Evolutionary conservation across 2,113 vertebrate species (phyloP).

Genomic region (Calonectris borealis): DNA sequence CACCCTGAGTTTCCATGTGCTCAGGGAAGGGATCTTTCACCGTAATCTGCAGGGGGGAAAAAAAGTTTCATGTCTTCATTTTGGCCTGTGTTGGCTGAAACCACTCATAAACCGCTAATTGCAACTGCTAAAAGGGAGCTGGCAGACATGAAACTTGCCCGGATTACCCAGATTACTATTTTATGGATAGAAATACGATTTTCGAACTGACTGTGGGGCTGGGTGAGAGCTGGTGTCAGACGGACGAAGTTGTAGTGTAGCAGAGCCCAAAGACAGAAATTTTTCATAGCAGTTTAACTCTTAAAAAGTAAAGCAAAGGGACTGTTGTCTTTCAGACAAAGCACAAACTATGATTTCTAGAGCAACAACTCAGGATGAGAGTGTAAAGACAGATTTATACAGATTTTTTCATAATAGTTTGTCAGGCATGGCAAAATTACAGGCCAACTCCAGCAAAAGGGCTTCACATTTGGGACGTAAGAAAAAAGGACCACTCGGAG

Average conservation of each 20-base stretch:
- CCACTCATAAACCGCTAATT: neutral
- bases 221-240: neutral
- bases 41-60: neutral
- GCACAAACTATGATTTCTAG: neutral
- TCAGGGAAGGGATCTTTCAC: neutral
- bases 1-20: neutral
- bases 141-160: neutral
- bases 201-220: neutral
- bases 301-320: neutral
- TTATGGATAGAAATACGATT: neutral
- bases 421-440: neutral
- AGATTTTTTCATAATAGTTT: neutral
- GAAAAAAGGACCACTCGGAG: neutral
- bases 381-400: neutral
- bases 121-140: neutral
- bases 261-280: neutral
- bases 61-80: neutral
- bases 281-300: neutral
- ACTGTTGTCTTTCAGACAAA: neutral
- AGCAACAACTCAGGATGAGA: neutral
- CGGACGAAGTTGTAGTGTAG: neutral
- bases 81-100: neutral
- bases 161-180: neutral
- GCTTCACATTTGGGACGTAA: neutral
- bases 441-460: neutral